phyloP scores from a whole-genome alignment of 2,113 vertebrate genomes.

The Parus major region DNA sequence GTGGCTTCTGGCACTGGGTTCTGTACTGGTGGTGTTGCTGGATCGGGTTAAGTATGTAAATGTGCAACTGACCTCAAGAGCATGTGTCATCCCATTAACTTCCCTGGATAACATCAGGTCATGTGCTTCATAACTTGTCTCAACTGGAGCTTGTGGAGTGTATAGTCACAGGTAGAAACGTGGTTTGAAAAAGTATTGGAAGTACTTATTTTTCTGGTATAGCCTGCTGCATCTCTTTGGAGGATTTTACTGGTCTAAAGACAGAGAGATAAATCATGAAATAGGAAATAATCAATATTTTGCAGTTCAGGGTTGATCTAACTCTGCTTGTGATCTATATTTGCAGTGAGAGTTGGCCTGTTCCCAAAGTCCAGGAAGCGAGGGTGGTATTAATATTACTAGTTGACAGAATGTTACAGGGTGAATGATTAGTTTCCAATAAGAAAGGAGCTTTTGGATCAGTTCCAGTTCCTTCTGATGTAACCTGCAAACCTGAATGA shows the following conservation, averaged over 20 bases:
- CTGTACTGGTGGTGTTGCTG: not conserved
- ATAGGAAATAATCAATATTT: constrained; percentile 5
- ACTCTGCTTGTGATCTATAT: constrained; percentile 6
- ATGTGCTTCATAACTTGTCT: not conserved
- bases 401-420: constrained; percentile 1
- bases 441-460: constrained; percentile 16
- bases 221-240: not conserved
- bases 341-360: constrained; percentile 4
- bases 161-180: not conserved
- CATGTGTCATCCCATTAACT: not conserved
- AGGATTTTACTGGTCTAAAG: not conserved
- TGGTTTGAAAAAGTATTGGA: not conserved
- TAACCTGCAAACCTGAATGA: constrained; percentile 1
- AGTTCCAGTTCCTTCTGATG: not conserved
- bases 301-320: not conserved
- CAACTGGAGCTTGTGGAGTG: not conserved
- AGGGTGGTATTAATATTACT: constrained; percentile 13
- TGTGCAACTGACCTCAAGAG: not conserved
- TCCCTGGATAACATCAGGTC: not conserved
- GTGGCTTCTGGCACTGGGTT: rapidly evolving
- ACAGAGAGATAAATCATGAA: not conserved
- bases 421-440: constrained; percentile 46
- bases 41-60: not conserved
- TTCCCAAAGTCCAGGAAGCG: not conserved
- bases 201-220: not conserved